Percentiles rank a stretch among this genome's conserved stretches.
These are phyloP conservation scores for Psix sp. DNA, from an alignment of 1,140 invertebrate species.

Conservation along the genomic window DNA sequence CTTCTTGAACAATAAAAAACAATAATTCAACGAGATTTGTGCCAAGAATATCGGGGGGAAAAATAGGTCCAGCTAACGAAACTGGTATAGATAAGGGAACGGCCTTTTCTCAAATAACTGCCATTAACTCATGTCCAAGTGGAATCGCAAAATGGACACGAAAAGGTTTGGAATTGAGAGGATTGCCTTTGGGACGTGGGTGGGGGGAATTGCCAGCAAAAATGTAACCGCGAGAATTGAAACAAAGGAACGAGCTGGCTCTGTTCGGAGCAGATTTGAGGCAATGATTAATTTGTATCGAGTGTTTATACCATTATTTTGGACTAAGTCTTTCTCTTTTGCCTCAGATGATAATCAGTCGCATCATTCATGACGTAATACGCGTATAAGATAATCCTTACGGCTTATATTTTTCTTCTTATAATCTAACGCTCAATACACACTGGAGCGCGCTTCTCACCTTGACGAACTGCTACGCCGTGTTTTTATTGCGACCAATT, in stretches of 20 bases:
- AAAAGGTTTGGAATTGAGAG: constrained; percentile 28
- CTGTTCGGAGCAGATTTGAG: constrained; percentile 19
- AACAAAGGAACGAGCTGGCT: constrained; percentile 33
- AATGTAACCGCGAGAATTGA: too few relatives aligned
- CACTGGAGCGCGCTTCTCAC: constrained; percentile 60
- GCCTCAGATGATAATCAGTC: constrained; percentile 59
- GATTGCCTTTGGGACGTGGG: constrained; percentile 42
- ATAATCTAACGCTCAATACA: constrained; percentile 54
- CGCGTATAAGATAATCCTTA: constrained; percentile 59
- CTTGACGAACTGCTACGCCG: constrained; percentile 51
- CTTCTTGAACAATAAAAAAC: constrained; percentile 44
- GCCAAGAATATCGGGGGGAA: constrained; percentile 51
- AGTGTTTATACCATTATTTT: constrained; percentile 49
- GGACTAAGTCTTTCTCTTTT: constrained; percentile 48
- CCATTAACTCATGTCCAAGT: constrained; percentile 67
- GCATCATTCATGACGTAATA: constrained; percentile 54
- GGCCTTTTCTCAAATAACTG: constrained; percentile 69
- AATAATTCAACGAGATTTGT: constrained; percentile 58
- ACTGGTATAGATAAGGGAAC: constrained; percentile 38
- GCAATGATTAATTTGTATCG: constrained; percentile 37
- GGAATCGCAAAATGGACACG: constrained; percentile 31
- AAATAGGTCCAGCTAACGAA: too few relatives aligned
- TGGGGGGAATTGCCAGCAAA: too few relatives aligned
- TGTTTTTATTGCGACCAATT: constrained; percentile 40
- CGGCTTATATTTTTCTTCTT: constrained; percentile 59